These are phyloP conservation scores for Peromyscus leucopus DNA, from an alignment of 2,113 vertebrate genomes.

Conservation along the genomic window DNA sequence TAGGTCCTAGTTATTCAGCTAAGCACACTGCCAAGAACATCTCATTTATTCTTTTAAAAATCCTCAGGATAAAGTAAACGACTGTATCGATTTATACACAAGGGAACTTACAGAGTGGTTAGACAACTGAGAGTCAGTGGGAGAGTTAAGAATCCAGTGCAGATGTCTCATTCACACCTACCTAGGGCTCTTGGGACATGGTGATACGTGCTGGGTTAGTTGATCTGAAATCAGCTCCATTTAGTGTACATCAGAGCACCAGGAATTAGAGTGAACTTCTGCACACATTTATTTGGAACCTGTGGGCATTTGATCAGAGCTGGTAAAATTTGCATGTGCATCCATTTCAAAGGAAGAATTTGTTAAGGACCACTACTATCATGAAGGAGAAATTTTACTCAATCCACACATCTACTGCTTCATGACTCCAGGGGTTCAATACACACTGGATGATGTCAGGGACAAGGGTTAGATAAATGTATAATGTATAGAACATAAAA, in stretches of 20 bases:
- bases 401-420: background rate
- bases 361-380: background rate
- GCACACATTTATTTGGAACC: background rate
- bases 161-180: background rate
- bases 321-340: background rate
- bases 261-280: background rate
- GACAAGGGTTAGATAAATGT: background rate
- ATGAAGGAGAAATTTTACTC: background rate
- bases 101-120: background rate
- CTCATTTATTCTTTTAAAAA: background rate
- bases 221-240: background rate
- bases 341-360: conserved; percentile 31
- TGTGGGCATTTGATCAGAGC: background rate
- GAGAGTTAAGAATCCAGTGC: background rate
- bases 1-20: background rate
- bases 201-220: rapidly evolving
- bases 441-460: background rate
- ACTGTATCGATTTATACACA: background rate
- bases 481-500: background rate
- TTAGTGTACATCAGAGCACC: background rate
- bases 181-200: rapidly evolving
- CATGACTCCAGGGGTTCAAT: background rate
- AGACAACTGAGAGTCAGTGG: background rate
- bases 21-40: background rate
- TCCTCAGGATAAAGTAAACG: background rate